Percentiles rank a stretch among this genome's conserved stretches.
Conservation (phyloP, 2,888 invertebrate genomes). For the Mythimna loreyi region DNA sequence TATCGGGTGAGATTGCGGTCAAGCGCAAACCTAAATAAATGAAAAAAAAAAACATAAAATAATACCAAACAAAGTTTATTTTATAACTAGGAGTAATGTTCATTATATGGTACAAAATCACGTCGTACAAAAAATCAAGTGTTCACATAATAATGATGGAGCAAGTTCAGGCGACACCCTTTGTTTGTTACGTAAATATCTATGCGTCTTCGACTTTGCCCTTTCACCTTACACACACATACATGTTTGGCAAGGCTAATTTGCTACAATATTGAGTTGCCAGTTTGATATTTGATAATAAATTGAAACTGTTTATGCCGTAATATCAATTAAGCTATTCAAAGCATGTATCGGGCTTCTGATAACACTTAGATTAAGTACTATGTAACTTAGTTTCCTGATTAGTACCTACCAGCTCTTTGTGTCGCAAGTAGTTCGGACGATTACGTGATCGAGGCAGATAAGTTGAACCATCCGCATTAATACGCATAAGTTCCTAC, state of each 20-base stretch:
- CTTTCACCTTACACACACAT: constrained; percentile 61
- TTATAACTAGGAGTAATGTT: background rate
- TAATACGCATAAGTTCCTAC: no score
- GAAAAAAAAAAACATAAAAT: no score
- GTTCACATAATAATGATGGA: constrained; percentile 22
- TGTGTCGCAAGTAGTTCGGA: background rate
- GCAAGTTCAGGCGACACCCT: constrained; percentile 24
- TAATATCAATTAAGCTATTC: constrained; percentile 51
- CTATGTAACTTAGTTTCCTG: constrained; percentile 18
- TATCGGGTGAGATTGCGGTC: no score
- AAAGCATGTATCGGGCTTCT: constrained; percentile 34
- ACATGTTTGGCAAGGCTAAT: constrained; percentile 71
- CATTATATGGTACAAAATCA: background rate
- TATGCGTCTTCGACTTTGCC: constrained; percentile 57
- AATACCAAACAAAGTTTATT: background rate
- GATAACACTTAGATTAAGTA: constrained; percentile 12
- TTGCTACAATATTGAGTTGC: constrained; percentile 65
- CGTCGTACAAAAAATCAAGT: constrained; percentile 17
- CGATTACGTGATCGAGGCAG: no score
- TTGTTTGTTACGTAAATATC: constrained; percentile 57
- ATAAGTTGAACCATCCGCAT: no score
- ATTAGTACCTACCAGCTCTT: constrained; percentile 1
- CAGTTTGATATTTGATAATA: constrained; percentile 63
- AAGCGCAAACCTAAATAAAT: no score
- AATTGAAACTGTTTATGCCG: constrained; percentile 53